Percentiles rank a stretch among this genome's conserved stretches.
Conservation (phyloP, 2,113 vertebrate species). For the Lethenteron reissneri region DNA sequence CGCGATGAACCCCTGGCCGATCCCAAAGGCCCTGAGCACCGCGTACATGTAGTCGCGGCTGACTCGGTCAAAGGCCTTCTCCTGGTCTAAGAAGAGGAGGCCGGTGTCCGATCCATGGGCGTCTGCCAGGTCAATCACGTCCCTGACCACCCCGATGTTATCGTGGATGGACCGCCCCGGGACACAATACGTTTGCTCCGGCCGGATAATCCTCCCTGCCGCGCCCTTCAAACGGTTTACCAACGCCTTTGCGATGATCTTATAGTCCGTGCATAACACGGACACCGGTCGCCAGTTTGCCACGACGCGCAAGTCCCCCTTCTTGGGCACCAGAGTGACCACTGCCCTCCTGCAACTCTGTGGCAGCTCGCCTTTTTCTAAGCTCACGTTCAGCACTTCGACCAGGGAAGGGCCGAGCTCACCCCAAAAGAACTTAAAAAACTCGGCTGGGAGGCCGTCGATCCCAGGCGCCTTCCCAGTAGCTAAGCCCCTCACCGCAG, state of each 20-base stretch:
- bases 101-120: no score
- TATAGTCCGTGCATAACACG: slow-evolving; percentile 7
- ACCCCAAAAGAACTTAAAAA: not conserved
- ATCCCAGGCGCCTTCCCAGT: slow-evolving; percentile 3
- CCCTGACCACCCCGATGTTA: slow-evolving; percentile 4
- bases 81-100: slow-evolving; percentile 3
- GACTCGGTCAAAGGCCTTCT: slow-evolving; percentile 4
- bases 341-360: slow-evolving; percentile 3
- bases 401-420: not conserved
- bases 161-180: slow-evolving; percentile 1
- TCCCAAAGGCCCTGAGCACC: not conserved
- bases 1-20: not conserved
- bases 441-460: slow-evolving; percentile 4
- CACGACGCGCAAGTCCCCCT: slow-evolving; percentile 3
- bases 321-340: slow-evolving; percentile 4
- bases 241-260: slow-evolving; percentile 1
- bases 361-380: not conserved
- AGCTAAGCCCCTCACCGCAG: not conserved
- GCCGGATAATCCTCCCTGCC: not conserved
- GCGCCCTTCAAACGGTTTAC: not conserved
- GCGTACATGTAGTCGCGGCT: not conserved
- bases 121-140: not conserved
- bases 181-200: slow-evolving; percentile 1
- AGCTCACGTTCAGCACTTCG: not conserved
- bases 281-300: not conserved